phyloP scores from a whole-genome alignment of 2,797 vertebrate species.

The Heteromormyrus szaboi region DNA sequence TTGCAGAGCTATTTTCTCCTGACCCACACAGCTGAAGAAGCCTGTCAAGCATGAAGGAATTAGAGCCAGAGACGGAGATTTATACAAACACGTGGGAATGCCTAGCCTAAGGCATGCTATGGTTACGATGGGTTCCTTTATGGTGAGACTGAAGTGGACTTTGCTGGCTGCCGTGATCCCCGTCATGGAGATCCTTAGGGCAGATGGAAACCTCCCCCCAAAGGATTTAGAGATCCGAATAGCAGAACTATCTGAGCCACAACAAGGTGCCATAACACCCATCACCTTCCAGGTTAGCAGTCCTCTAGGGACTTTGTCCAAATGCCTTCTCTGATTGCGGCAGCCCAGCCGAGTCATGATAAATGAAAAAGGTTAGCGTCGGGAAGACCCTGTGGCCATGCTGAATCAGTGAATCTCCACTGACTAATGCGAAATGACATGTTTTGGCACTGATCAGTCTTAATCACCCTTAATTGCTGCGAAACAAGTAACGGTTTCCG shows the following conservation, averaged over 20 bases:
- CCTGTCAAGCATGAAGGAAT: neutral
- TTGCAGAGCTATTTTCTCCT: neutral
- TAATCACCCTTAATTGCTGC: conserved; percentile 18
- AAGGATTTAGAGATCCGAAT: neutral
- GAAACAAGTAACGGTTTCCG: conserved; percentile 16
- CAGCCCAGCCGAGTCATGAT: neutral
- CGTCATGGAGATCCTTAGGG: neutral
- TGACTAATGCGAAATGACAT: conserved; percentile 4
- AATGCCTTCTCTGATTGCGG: neutral
- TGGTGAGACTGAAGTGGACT: neutral
- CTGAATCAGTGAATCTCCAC: neutral
- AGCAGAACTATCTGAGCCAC: neutral
- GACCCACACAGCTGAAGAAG: neutral
- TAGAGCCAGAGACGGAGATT: neutral
- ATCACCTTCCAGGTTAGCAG: neutral
- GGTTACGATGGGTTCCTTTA: neutral
- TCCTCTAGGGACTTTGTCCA: neutral
- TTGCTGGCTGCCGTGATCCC: neutral
- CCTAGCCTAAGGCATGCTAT: neutral
- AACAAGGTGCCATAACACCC: neutral
- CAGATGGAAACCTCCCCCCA: neutral
- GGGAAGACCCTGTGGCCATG: neutral
- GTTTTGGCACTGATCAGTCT: conserved; percentile 11
- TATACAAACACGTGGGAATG: neutral
- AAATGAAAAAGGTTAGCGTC: neutral